phyloP scores from a whole-genome alignment of 2,113 vertebrate species.

The Cavia porcellus region DNA sequence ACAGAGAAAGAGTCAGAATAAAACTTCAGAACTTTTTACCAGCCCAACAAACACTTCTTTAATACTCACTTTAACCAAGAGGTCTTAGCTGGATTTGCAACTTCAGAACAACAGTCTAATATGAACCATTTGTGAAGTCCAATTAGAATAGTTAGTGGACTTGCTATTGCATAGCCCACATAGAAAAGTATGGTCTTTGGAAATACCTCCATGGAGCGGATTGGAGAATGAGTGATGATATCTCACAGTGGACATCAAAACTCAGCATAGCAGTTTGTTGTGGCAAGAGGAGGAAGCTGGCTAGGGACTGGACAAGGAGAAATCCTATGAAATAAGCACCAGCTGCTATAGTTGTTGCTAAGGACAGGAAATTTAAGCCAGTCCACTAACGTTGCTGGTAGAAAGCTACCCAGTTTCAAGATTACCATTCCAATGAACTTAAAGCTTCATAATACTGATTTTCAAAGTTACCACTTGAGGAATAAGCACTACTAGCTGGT shows the following conservation, averaged over 20 bases:
- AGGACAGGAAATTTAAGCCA: not conserved
- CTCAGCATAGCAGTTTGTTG: not conserved
- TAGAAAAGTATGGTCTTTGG: not conserved
- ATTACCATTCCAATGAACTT: constrained; percentile 9
- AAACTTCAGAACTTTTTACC: constrained; percentile 12
- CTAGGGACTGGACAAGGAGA: not conserved
- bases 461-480: not conserved
- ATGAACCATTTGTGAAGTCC: not conserved
- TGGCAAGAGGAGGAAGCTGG: not conserved
- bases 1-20: not conserved
- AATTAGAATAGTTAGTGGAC: not conserved
- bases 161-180: rapidly evolving
- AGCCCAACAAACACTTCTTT: not conserved
- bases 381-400: not conserved
- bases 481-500: not conserved
- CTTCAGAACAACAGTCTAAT: constrained; percentile 21
- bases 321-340: not conserved
- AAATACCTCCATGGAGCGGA: not conserved
- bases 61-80: not conserved
- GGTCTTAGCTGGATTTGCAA: not conserved
- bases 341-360: not conserved
- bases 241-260: constrained; percentile 1
- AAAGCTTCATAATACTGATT: not conserved
- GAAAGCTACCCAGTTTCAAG: constrained; percentile 11
- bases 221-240: not conserved